These are phyloP conservation scores for Cantharis rufa DNA, from an alignment of 2,888 invertebrate species.

Conservation along the genomic window DNA sequence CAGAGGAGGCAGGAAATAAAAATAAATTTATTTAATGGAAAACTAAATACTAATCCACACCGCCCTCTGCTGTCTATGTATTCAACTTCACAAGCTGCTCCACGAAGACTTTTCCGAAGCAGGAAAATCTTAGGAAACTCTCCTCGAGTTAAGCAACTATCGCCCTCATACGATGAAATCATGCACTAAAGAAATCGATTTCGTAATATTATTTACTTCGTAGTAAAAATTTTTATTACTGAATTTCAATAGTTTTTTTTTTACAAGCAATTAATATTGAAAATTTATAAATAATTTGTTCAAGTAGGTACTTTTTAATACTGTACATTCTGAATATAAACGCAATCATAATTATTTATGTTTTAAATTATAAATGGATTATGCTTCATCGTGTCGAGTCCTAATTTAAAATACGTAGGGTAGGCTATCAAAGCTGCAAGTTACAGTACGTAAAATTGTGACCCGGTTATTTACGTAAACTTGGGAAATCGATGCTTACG, in stretches of 20 bases:
- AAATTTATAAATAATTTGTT: not conserved
- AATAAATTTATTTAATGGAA: not conserved
- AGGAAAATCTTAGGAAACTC: not conserved
- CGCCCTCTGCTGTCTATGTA: not conserved
- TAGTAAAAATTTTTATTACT: not conserved
- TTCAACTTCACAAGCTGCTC: not conserved
- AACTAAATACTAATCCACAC: not conserved
- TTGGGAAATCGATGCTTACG: constrained; percentile 48
- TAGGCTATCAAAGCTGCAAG: constrained; percentile 39
- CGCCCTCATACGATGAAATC: not conserved
- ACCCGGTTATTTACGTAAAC: constrained; percentile 45
- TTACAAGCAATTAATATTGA: not conserved
- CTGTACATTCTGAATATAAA: not conserved
- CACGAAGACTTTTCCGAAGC: not conserved
- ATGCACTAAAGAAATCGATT: not conserved
- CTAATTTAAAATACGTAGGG: constrained; percentile 45
- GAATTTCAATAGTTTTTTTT: not conserved
- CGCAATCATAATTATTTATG: not conserved
- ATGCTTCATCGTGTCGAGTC: constrained; percentile 31
- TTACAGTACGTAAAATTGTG: constrained; percentile 39
- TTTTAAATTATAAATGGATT: not conserved
- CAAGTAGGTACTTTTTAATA: not conserved
- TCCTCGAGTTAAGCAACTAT: not conserved
- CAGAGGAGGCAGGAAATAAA: not conserved
- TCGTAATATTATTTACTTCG: not conserved